These are phyloP conservation scores for Aleiodes leptofemur DNA, from an alignment of 2,888 invertebrate genomes.

Conservation along the genomic window DNA sequence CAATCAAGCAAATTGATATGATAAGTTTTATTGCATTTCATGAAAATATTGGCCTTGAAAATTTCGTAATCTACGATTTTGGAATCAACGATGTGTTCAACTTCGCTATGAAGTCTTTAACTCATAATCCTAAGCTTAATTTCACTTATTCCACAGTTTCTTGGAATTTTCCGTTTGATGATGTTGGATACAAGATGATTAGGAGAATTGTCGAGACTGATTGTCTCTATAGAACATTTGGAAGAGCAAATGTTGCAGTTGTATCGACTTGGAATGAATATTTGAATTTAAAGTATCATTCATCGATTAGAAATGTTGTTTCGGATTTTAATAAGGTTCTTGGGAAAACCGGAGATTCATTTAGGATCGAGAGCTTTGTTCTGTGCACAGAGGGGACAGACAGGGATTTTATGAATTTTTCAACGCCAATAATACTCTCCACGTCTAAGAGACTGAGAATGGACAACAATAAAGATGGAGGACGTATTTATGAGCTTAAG, in stretches of 20 bases:
- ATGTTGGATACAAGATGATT: constrained; percentile 69
- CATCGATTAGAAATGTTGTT: constrained; percentile 77
- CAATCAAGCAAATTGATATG: constrained; percentile 78
- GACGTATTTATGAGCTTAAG: constrained; percentile 63
- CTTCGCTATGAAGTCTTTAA: constrained; percentile 67
- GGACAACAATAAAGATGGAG: constrained; percentile 52
- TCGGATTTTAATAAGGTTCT: constrained; percentile 76
- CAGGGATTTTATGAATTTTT: constrained; percentile 53
- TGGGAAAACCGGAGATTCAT: not conserved
- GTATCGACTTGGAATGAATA: constrained; percentile 82
- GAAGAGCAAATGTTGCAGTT: constrained; percentile 74
- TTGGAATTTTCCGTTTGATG: constrained; percentile 82
- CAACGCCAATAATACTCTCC: constrained; percentile 63
- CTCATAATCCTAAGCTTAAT: constrained; percentile 59
- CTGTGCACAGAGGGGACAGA: constrained; percentile 68
- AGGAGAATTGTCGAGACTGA: constrained; percentile 80
- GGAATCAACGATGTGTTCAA: constrained; percentile 76
- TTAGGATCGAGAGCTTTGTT: not conserved
- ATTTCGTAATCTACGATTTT: constrained; percentile 82
- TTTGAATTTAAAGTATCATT: constrained; percentile 79
- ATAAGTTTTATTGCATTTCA: constrained; percentile 83
- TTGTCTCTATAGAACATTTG: constrained; percentile 81
- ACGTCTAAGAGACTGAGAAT: constrained; percentile 60
- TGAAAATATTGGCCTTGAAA: constrained; percentile 80
- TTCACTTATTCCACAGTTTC: constrained; percentile 79